phyloP scores from a whole-genome alignment of 2,888 invertebrate genomes.

The Hypselothyrea guttata region DNA sequence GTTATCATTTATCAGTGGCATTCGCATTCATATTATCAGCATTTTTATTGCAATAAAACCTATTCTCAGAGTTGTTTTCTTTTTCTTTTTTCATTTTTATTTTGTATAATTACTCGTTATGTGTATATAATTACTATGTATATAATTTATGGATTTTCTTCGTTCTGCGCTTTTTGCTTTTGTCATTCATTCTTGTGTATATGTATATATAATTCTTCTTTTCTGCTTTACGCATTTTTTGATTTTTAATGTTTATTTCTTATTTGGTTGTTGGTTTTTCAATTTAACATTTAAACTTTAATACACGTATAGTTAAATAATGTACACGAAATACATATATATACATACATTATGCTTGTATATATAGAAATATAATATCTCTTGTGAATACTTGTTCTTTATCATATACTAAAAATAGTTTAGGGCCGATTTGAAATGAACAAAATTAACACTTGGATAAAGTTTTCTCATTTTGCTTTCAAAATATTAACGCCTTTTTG shows the following conservation, averaged over 20 bases:
- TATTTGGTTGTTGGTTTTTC: constrained; percentile 20
- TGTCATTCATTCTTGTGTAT: constrained; percentile 45
- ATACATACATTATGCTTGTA: constrained; percentile 29
- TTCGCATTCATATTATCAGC: constrained; percentile 48
- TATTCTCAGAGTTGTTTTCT: constrained; percentile 22
- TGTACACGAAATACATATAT: constrained; percentile 65
- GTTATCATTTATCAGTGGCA: constrained; percentile 45
- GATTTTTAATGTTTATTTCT: background rate
- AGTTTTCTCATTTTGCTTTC: constrained; percentile 23
- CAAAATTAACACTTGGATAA: constrained; percentile 38
- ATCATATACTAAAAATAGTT: constrained; percentile 66
- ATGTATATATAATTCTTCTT: constrained; percentile 54
- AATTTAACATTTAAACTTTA: constrained; percentile 71
- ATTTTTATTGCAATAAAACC: constrained; percentile 71
- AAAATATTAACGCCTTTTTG: constrained; percentile 48
- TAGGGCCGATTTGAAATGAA: constrained; percentile 58
- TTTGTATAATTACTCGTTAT: constrained; percentile 72
- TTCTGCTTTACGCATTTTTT: constrained; percentile 18
- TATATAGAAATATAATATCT: constrained; percentile 35
- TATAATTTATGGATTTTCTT: constrained; percentile 41
- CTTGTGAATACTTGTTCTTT: constrained; percentile 32
- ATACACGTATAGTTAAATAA: constrained; percentile 77
- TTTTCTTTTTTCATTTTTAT: constrained; percentile 58
- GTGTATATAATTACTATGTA: constrained; percentile 63
- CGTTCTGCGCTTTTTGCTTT: constrained; percentile 21